Conservation (phyloP, 2,797 vertebrate species). For the Mormyrops boulengeri region DNA sequence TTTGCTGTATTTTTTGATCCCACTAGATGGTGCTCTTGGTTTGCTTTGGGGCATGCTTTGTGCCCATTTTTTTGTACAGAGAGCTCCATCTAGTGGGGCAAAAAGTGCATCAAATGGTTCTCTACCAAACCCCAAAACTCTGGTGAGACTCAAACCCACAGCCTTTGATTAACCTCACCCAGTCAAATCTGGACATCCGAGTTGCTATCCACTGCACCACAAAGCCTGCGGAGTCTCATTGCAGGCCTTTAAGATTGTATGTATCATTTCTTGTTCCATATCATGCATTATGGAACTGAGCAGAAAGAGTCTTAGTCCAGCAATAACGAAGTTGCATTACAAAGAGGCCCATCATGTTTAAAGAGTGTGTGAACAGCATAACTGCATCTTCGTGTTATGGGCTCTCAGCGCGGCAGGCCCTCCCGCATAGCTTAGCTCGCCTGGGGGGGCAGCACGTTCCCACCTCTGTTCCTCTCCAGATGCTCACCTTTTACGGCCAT, state of each 20-base stretch:
- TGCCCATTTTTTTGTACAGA: not conserved
- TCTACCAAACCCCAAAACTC: not conserved
- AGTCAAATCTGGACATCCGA: not conserved
- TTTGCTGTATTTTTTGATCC: not conserved
- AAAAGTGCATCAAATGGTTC: not conserved
- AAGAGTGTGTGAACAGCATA: not conserved
- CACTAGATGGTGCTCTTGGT: not conserved
- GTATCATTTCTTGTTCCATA: not conserved
- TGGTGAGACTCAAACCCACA: not conserved
- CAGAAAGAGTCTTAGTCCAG: not conserved
- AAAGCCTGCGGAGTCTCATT: not conserved
- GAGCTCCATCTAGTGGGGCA: not conserved
- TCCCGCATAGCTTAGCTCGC: not conserved
- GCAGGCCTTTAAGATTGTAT: not conserved
- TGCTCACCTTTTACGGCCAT: constrained; percentile 3
- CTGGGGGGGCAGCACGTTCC: not conserved
- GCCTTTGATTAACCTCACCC: not conserved
- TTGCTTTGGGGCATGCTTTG: not conserved
- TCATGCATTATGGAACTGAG: not conserved
- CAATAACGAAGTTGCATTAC: not conserved
- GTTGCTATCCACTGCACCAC: not conserved
- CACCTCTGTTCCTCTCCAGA: not conserved
- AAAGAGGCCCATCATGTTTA: not conserved
- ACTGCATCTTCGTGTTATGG: not conserved
- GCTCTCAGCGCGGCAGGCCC: not conserved